Conservation (phyloP, 2,888 invertebrate genomes). For the Morpho deidamia region DNA sequence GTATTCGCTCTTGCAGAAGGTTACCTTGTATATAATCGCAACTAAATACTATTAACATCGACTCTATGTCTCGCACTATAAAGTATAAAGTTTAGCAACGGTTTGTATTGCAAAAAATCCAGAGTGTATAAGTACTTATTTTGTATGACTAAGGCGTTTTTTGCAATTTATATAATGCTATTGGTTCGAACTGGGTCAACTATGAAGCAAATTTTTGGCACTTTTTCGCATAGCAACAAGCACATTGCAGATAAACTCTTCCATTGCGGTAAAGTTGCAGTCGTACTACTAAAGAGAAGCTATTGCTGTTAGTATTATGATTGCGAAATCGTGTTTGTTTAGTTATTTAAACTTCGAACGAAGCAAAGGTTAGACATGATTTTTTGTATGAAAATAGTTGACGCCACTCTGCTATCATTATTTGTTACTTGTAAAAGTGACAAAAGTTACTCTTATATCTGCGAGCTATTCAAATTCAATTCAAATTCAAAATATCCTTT, state of each 20-base stretch:
- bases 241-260: slow-evolving; percentile 11
- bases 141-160: not conserved
- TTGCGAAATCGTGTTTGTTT: too few relatives aligned
- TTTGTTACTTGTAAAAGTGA: too few relatives aligned
- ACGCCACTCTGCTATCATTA: too few relatives aligned
- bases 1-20: slow-evolving; percentile 48
- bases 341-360: too few relatives aligned
- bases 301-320: too few relatives aligned
- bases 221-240: slow-evolving; percentile 32
- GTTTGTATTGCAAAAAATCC: not conserved
- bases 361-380: too few relatives aligned
- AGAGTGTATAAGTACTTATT: not conserved
- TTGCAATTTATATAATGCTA: not conserved
- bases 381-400: too few relatives aligned
- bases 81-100: not conserved
- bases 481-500: too few relatives aligned
- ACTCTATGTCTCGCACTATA: not conserved
- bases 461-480: too few relatives aligned
- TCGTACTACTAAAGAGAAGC: not conserved
- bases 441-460: too few relatives aligned
- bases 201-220: slow-evolving; percentile 34
- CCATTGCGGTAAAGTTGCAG: not conserved
- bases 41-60: not conserved
- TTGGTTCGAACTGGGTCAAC: slow-evolving; percentile 30
- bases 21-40: slow-evolving; percentile 30